These are phyloP conservation scores for Eulithis testata DNA, from an alignment of 2,888 invertebrate genomes.

Conservation along the genomic window DNA sequence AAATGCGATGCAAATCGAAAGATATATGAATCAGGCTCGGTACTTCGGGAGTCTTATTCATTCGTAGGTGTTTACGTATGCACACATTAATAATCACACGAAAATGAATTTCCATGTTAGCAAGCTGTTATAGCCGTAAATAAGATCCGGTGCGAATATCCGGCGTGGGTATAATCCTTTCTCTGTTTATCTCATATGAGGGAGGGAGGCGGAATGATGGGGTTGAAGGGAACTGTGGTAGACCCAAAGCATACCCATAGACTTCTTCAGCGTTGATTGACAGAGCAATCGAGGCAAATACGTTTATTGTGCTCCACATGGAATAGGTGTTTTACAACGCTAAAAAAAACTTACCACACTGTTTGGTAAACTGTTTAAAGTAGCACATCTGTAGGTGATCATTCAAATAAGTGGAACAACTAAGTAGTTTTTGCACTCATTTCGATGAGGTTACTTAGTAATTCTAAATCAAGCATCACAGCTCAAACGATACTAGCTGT, in stretches of 20 bases:
- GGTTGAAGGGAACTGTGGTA: conserved; percentile 60
- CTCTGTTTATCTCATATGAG: conserved; percentile 46
- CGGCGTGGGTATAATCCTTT: conserved; percentile 47
- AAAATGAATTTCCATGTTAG: conserved; percentile 67
- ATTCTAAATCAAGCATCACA: too few relatives aligned
- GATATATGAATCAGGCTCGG: conserved; percentile 5
- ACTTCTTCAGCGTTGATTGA: conserved; percentile 70
- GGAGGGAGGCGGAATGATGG: conserved; percentile 46
- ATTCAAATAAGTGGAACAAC: too few relatives aligned
- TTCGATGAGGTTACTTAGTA: too few relatives aligned
- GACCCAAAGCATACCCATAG: conserved; percentile 62
- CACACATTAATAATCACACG: conserved; percentile 67
- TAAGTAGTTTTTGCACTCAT: too few relatives aligned
- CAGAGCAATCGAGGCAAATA: conserved; percentile 65
- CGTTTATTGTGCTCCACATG: too few relatives aligned
- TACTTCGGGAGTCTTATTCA: conserved; percentile 9
- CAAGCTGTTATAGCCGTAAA: conserved; percentile 71
- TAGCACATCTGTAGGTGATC: too few relatives aligned
- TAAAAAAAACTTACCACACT: too few relatives aligned
- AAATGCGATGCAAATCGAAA: conserved; percentile 7
- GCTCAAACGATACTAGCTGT: too few relatives aligned
- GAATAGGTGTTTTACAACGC: conserved; percentile 30
- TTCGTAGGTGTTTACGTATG: conserved; percentile 32
- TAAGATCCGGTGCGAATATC: conserved; percentile 77
- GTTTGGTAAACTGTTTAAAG: too few relatives aligned